These are phyloP conservation scores for Ornithorhynchus anatinus DNA, from an alignment of 2,113 vertebrate genomes.

Conservation along the genomic window DNA sequence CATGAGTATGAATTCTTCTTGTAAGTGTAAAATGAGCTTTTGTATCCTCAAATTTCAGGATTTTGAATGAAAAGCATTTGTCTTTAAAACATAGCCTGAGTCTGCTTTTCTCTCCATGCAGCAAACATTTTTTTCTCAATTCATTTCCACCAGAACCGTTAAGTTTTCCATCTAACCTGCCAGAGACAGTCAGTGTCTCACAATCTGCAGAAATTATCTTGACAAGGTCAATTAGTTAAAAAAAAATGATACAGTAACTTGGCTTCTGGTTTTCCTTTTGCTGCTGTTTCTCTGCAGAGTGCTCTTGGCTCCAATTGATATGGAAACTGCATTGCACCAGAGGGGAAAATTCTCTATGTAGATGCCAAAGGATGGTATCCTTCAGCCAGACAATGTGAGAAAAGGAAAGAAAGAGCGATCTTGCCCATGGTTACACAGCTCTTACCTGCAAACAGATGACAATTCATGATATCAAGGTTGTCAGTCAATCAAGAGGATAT, in stretches of 20 bases:
- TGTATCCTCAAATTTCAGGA: not conserved
- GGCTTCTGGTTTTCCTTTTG: conserved; percentile 58
- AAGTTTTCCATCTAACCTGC: conserved; percentile 55
- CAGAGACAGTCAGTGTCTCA: conserved; percentile 53
- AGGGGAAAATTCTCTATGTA: conserved; percentile 38
- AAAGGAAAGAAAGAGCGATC: not conserved
- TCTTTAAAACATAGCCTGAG: conserved; percentile 46
- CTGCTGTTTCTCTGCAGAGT: conserved; percentile 65
- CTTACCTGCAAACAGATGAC: too few species aligned
- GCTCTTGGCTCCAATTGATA: conserved; percentile 53
- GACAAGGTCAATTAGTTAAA: conserved; percentile 74
- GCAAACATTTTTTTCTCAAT: conserved; percentile 38
- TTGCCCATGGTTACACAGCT: too few species aligned
- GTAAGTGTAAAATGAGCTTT: not conserved
- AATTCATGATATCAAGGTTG: too few species aligned
- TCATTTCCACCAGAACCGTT: conserved; percentile 39
- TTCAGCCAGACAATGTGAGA: conserved; percentile 12
- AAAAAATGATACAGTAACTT: conserved; percentile 58
- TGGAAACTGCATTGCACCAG: conserved; percentile 68
- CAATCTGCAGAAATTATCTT: conserved; percentile 72
- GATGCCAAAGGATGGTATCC: conserved; percentile 54
- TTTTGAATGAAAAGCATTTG: conserved; percentile 32
- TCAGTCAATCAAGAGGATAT: too few species aligned
- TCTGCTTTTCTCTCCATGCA: conserved; percentile 31
- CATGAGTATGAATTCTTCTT: conserved; percentile 5